These are phyloP conservation scores for Maniola hyperantus DNA, from an alignment of 2,888 invertebrate genomes.

Conservation along the genomic window DNA sequence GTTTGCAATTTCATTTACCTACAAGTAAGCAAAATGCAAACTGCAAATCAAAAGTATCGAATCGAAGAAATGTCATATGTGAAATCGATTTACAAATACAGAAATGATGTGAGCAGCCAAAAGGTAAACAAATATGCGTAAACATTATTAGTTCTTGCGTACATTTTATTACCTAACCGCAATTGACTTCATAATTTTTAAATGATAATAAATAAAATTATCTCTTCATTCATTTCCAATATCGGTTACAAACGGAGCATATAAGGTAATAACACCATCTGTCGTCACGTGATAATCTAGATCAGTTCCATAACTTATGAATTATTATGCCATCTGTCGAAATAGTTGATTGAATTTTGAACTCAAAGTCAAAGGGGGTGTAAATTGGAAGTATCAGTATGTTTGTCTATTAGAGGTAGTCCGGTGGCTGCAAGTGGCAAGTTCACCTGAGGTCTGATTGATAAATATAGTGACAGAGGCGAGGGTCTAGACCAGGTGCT, in stretches of 20 bases:
- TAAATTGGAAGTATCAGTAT: conserved; percentile 47
- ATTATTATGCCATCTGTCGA: conserved; percentile 53
- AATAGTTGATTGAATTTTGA: conserved; percentile 39
- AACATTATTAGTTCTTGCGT: background rate
- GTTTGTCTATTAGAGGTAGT: conserved; percentile 61
- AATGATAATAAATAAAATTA: conserved; percentile 37
- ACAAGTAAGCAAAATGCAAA: too few species aligned
- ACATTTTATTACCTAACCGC: conserved; percentile 28
- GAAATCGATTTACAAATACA: background rate
- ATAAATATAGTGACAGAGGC: conserved; percentile 65
- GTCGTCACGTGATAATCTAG: conserved; percentile 63
- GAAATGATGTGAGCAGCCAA: background rate
- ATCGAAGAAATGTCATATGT: background rate
- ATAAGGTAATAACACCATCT: conserved; percentile 58
- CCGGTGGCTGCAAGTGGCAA: conserved; percentile 61
- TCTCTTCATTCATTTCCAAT: conserved; percentile 53
- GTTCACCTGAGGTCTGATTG: conserved; percentile 64
- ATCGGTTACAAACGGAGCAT: conserved; percentile 45
- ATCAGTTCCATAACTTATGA: conserved; percentile 60
- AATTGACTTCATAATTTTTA: conserved; percentile 22
- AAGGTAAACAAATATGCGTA: background rate
- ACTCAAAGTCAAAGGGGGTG: conserved; percentile 37
- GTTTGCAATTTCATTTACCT: too few species aligned
- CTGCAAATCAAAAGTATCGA: too few species aligned
- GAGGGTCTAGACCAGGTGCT: conserved; percentile 56